phyloP scores from a whole-genome alignment of 2,113 vertebrate genomes.

The Tachycineta bicolor region DNA sequence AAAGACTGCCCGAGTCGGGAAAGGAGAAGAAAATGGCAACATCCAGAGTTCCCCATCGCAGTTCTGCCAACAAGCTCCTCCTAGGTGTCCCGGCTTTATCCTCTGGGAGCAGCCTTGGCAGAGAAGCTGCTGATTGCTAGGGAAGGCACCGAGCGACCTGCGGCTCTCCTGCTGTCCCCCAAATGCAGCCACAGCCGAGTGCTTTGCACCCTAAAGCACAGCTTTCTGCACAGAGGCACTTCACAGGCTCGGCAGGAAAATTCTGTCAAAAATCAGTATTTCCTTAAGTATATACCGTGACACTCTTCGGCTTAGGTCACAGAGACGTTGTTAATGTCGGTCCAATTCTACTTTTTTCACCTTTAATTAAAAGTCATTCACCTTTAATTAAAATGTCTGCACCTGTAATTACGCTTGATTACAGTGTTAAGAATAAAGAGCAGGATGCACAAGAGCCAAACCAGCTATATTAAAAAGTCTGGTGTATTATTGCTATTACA shows the following conservation, averaged over 20 bases:
- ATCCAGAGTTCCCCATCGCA: slow-evolving; percentile 60
- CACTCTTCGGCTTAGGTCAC: not conserved
- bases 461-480: slow-evolving; percentile 59
- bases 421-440: slow-evolving; percentile 61
- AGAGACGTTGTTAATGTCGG: slow-evolving; percentile 21
- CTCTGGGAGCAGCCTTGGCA: not conserved
- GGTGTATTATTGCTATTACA: slow-evolving; percentile 11
- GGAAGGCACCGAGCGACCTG: not conserved
- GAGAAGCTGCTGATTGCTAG: not conserved
- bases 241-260: not conserved
- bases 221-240: not conserved
- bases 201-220: not conserved
- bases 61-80: slow-evolving; percentile 73
- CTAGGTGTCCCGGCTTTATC: not conserved
- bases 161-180: not conserved
- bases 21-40: not conserved
- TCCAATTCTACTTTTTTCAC: slow-evolving; percentile 57
- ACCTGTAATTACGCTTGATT: slow-evolving; percentile 69
- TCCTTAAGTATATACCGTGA: not conserved
- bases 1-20: not conserved
- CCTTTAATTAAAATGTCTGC: slow-evolving; percentile 70
- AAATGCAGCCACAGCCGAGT: not conserved
- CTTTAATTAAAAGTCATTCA: slow-evolving; percentile 67
- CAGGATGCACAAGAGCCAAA: slow-evolving; percentile 52
- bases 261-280: not conserved